phyloP scores from a whole-genome alignment of 2,113 vertebrate species.

The Pungitius pungitius region DNA sequence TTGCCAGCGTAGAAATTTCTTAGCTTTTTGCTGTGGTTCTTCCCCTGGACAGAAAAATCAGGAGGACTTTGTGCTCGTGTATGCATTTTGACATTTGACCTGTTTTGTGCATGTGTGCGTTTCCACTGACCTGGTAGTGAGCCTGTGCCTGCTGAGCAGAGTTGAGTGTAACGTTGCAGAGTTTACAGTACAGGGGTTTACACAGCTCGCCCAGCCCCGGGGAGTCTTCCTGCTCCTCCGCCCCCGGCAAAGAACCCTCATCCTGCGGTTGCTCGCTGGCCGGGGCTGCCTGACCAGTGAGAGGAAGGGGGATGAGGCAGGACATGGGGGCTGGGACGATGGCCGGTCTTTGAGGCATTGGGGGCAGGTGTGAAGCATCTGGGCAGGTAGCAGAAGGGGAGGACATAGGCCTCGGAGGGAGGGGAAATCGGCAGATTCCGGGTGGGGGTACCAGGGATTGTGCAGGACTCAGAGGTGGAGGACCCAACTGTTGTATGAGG shows the following conservation, averaged over 20 bases:
- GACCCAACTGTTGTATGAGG: conserved; percentile 57
- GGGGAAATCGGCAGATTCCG: conserved; percentile 61
- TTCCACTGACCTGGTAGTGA: conserved; percentile 92
- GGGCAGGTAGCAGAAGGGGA: conserved; percentile 55
- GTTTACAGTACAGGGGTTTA: conserved; percentile 97
- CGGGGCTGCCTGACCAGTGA: conserved; percentile 74
- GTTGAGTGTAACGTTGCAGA: conserved; percentile 97
- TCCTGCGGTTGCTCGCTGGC: conserved; percentile 84
- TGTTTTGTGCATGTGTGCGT: neutral
- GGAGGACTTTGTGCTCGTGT: neutral
- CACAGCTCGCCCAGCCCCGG: conserved; percentile 95
- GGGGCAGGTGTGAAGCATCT: conserved; percentile 82
- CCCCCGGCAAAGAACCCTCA: conserved; percentile 81
- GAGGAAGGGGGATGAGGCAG: conserved; percentile 52
- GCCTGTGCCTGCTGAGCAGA: conserved; percentile 97
- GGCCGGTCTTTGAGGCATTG: conserved; percentile 72
- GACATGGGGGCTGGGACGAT: conserved; percentile 57
- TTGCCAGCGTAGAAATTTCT: conserved; percentile 96
- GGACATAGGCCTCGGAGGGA: conserved; percentile 71
- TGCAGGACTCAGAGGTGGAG: conserved; percentile 56
- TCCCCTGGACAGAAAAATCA: conserved; percentile 84
- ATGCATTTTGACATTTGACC: neutral
- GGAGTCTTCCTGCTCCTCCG: conserved; percentile 86
- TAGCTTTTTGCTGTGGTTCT: conserved; percentile 98
- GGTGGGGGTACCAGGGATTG: conserved; percentile 75